Conservation (phyloP, 2,113 vertebrate species). For the Propithecus coquereli region DNA sequence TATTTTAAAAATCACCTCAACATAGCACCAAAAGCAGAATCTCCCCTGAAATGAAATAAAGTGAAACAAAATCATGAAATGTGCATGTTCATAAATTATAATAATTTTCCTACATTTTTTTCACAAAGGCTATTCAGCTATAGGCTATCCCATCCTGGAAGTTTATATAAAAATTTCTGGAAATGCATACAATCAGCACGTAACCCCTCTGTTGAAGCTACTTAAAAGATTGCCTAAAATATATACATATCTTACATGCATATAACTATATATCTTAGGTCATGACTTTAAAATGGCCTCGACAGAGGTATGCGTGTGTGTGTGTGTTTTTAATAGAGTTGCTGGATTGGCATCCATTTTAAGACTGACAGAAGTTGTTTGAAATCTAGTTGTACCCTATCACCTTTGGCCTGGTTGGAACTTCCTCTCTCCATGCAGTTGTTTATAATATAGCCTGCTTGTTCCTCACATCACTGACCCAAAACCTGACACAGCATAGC, state of each 20-base stretch:
- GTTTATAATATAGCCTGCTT: neutral
- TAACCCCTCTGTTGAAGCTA: constrained; percentile 43
- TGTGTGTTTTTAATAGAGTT: neutral
- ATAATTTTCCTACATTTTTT: neutral
- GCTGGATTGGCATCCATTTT: neutral
- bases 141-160: constrained; percentile 24
- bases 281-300: constrained; percentile 40
- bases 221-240: constrained; percentile 36
- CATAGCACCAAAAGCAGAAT: neutral
- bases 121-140: neutral
- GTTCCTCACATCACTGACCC: neutral
- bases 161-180: constrained; percentile 48
- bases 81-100: neutral
- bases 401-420: neutral
- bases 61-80: neutral
- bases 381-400: neutral
- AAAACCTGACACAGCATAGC: neutral
- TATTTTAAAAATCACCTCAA: constrained; percentile 35
- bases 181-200: constrained; percentile 45
- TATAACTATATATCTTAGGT: neutral
- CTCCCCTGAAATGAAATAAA: constrained; percentile 8
- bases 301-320: neutral
- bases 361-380: neutral
- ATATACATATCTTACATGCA: neutral
- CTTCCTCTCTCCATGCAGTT: too few species aligned